Evolutionary conservation across 2,797 vertebrate genomes (phyloP).

Genomic region (Halcyon leucocephala): DNA sequence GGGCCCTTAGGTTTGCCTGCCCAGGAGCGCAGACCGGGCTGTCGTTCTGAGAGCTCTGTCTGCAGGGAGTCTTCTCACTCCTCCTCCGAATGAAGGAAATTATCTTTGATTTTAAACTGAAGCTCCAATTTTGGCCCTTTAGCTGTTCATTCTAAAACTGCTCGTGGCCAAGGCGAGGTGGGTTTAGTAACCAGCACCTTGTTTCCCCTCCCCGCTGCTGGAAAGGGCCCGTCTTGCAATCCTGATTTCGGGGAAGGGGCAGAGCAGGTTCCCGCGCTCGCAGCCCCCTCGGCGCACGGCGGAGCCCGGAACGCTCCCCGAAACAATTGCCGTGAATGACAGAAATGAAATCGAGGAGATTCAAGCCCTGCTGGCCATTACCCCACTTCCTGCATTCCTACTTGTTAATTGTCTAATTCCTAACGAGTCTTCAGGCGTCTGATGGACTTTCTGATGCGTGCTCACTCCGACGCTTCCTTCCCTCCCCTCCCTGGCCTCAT

Average conservation of each 20-base stretch:
- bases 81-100: neutral
- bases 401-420: slow-evolving; percentile 72
- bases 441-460: slow-evolving; percentile 38
- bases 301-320: neutral
- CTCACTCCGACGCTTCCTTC: neutral
- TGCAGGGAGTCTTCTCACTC: neutral
- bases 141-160: neutral
- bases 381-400: slow-evolving; percentile 64
- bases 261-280: accelerated
- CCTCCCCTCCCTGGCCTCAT: slow-evolving; percentile 27
- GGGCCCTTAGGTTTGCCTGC: neutral
- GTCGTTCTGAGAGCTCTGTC: neutral
- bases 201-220: neutral
- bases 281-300: neutral
- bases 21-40: neutral
- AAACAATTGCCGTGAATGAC: slow-evolving; percentile 39
- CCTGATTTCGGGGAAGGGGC: accelerated
- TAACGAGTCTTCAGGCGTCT: slow-evolving; percentile 42
- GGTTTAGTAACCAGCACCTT: neutral
- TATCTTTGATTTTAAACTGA: neutral
- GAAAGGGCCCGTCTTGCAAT: neutral
- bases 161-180: neutral
- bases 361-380: slow-evolving; percentile 51
- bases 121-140: neutral
- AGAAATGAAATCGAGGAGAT: slow-evolving; percentile 55